Percentiles rank a stretch among this genome's conserved stretches.
Evolutionary conservation across 2,797 vertebrate species (phyloP).

Genomic region (Scyliorhinus canicula): DNA sequence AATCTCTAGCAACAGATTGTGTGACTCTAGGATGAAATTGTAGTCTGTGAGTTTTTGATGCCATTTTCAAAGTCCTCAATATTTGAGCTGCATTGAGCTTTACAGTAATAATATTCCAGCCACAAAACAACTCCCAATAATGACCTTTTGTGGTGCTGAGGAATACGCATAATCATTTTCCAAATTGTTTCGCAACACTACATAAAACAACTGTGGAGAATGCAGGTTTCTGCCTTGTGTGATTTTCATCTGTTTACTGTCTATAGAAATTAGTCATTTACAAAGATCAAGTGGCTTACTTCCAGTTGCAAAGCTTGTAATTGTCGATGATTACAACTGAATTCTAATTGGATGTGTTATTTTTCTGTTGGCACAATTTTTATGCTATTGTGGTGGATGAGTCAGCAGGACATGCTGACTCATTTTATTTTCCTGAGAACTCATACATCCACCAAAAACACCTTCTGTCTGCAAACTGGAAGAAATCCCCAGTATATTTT

Average conservation of each 20-base stretch:
- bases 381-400: constrained; percentile 24
- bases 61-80: neutral
- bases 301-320: constrained; percentile 29
- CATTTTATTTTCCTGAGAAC: constrained; percentile 11
- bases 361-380: constrained; percentile 22
- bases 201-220: neutral
- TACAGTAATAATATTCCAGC: neutral
- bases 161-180: neutral
- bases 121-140: neutral
- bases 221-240: neutral
- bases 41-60: neutral
- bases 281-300: constrained; percentile 33
- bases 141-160: neutral
- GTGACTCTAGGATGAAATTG: neutral
- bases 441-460: neutral
- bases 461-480: neutral
- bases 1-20: neutral
- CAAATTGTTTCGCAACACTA: neutral
- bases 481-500: neutral
- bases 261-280: constrained; percentile 24
- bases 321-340: constrained; percentile 18
- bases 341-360: constrained; percentile 20
- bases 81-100: neutral
- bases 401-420: constrained; percentile 10
- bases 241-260: constrained; percentile 28